These are phyloP conservation scores for Heteropelma amictum DNA, from an alignment of 2,888 invertebrate genomes.

Conservation along the genomic window DNA sequence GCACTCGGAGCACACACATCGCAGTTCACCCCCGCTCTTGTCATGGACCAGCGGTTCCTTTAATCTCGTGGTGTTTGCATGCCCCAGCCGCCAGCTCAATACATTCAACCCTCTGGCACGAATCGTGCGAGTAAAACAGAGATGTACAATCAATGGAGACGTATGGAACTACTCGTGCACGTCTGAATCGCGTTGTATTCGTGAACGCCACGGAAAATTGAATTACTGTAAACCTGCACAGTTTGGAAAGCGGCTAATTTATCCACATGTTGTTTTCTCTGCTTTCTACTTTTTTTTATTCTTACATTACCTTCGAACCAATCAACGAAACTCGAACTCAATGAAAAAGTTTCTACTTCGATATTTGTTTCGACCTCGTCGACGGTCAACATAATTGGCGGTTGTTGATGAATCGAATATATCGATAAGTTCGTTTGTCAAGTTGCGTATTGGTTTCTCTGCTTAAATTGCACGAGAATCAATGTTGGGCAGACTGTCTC, in stretches of 20 bases:
- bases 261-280: no score
- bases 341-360: neutral
- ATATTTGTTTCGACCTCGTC: neutral
- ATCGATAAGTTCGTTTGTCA: neutral
- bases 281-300: neutral
- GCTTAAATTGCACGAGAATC: neutral
- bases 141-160: conserved; percentile 40
- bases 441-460: conserved; percentile 2
- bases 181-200: conserved; percentile 46
- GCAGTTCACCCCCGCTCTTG: conserved; percentile 52
- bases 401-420: conserved; percentile 2
- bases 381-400: neutral
- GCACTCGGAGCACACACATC: conserved; percentile 38
- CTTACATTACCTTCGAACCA: neutral
- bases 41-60: conserved; percentile 71
- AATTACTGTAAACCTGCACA: conserved; percentile 59
- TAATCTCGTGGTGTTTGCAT: conserved; percentile 77
- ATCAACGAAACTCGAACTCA: neutral
- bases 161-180: conserved; percentile 48
- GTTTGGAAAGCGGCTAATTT: conserved; percentile 31
- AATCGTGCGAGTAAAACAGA: conserved; percentile 17
- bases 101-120: no score
- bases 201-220: conserved; percentile 65
- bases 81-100: conserved; percentile 63
- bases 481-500: neutral